Evolutionary conservation across 2,797 vertebrate genomes (phyloP), one percentile per base, ranked within the genome.

Genomic region (Macropus fuliginosus): DNA sequence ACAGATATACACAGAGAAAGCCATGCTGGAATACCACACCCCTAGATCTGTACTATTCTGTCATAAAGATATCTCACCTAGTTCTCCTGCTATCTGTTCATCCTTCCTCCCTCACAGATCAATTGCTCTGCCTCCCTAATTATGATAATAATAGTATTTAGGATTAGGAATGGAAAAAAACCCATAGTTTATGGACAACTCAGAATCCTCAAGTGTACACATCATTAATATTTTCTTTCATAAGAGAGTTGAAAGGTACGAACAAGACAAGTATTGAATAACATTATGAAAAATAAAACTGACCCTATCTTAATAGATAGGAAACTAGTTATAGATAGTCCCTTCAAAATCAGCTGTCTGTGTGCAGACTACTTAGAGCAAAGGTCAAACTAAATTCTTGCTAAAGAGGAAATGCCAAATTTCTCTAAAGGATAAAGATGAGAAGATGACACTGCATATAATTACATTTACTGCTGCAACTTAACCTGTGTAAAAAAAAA

Each of bases 381-480:
- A 87, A 87, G 74, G 74, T 87, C 74, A 87, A 46, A 50, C 74
- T 87, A 50, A 87, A 87, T 81, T 81, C 74, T 81, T 81, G 74
- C 74, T 81, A 27, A 46, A 27, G 74, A 46, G 74, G 74, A 87
- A 87, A 87, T 46, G 74, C 8, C 74, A 87, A 46, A 87, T 46
- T 87, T 46, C 74, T 87, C 27, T 21, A 87, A 87, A 27, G 74
- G 9, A 87, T 50, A 87, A 46, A 87, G 74, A 87, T 87, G 40
- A 87, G 21, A 81, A 40, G 34, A 46, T 81, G 74, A 87, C 74
- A 87, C 27, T 87, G 24, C 74, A 87, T 87, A 87, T 87, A 87
- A 87, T 87, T 27, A 87, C 74, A 87, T 46, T 87, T 87, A 87
- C 21, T 87, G 40, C 74, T 50, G 40, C 40, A 87, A 87, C 21